Evolutionary conservation across 2,888 invertebrate genomes (phyloP).

Genomic region (Caenorhabditis panamensis): DNA sequence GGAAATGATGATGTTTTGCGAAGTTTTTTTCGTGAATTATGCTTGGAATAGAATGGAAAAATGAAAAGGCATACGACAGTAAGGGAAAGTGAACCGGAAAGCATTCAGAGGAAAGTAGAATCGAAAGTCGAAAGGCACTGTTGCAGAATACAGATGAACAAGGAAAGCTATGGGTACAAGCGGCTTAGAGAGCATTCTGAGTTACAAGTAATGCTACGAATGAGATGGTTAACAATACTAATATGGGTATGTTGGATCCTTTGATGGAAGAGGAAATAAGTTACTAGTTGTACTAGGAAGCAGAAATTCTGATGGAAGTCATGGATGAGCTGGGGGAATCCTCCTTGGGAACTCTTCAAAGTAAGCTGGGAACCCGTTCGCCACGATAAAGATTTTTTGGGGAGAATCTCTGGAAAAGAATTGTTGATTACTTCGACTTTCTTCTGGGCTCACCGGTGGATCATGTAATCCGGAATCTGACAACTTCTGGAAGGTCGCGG

Average conservation of each 20-base stretch:
- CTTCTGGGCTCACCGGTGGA: conserved; percentile 32
- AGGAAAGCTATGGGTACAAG: conserved; percentile 3
- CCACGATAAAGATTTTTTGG: conserved; percentile 66
- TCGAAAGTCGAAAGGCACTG: conserved; percentile 39
- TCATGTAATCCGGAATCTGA: conserved; percentile 58
- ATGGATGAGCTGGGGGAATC: not conserved
- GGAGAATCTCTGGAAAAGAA: conserved; percentile 59
- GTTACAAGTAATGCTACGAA: conserved; percentile 36
- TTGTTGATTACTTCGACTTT: not conserved
- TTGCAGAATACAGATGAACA: conserved; percentile 3
- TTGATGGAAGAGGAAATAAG: conserved; percentile 11
- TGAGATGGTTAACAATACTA: conserved; percentile 53
- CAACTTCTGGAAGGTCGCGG: conserved; percentile 25
- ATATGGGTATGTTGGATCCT: conserved; percentile 6
- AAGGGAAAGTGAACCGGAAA: conserved; percentile 27
- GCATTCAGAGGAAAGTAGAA: conserved; percentile 17
- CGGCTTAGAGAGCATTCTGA: conserved; percentile 33
- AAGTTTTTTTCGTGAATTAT: too few species aligned
- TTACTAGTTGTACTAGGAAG: conserved; percentile 23
- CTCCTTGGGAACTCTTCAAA: conserved; percentile 69
- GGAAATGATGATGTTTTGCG: too few species aligned
- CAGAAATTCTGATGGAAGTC: not conserved
- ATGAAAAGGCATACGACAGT: not conserved
- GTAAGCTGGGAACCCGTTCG: conserved; percentile 65
- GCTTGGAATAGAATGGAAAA: not conserved